These are phyloP conservation scores for Microcebus ravelobensis DNA, from an alignment of 2,113 vertebrate genomes.

Conservation along the genomic window DNA sequence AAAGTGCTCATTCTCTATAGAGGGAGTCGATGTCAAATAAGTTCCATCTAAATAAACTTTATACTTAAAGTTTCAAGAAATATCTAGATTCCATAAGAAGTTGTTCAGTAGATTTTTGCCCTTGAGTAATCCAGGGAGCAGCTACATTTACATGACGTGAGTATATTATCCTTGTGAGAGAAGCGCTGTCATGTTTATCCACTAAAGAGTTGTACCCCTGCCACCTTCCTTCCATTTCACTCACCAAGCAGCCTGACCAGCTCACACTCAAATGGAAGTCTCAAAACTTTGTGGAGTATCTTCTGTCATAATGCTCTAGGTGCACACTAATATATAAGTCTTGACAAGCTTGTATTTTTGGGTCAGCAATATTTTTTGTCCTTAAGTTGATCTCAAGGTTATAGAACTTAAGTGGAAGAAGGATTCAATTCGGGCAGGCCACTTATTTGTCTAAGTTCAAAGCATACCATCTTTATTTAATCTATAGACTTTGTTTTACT, in stretches of 20 bases:
- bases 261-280: background rate
- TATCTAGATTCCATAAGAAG: background rate
- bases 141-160: background rate
- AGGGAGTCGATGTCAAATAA: background rate
- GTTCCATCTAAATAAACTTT: background rate
- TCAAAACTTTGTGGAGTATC: background rate
- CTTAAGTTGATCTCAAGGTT: conserved; percentile 5
- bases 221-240: background rate
- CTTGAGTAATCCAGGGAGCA: background rate
- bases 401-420: conserved; percentile 14
- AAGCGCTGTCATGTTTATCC: background rate
- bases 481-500: background rate
- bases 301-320: background rate
- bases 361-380: background rate
- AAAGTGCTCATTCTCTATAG: background rate
- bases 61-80: background rate
- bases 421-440: background rate
- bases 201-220: background rate
- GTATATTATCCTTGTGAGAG: background rate
- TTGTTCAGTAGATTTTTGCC: background rate
- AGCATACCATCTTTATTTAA: background rate
- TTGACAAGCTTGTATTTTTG: background rate
- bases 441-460: conserved; percentile 33
- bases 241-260: background rate
- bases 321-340: background rate